Evolutionary conservation across 2,113 vertebrate species (phyloP).

Genomic region (Progne subis): DNA sequence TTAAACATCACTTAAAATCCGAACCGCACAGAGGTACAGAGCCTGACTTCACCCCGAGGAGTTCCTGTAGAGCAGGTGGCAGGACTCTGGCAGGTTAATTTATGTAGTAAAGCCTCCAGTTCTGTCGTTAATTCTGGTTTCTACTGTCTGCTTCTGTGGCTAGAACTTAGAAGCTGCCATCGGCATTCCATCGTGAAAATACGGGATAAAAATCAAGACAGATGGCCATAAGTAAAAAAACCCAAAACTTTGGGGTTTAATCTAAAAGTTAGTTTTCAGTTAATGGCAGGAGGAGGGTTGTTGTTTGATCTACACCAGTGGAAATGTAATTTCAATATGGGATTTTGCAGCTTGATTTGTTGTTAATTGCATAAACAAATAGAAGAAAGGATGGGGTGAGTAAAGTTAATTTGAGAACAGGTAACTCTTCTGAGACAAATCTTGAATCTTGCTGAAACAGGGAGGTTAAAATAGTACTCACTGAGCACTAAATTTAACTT

Average conservation of each 20-base stretch:
- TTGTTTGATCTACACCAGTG: neutral
- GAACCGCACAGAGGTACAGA: neutral
- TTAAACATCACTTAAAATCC: neutral
- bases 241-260: neutral
- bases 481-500: slow-evolving; percentile 23
- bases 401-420: slow-evolving; percentile 23
- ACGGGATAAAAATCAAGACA: neutral
- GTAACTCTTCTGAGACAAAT: neutral
- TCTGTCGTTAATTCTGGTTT: neutral
- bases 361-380: neutral
- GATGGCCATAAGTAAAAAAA: neutral
- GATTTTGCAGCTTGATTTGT: slow-evolving; percentile 2
- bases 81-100: neutral
- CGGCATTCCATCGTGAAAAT: neutral
- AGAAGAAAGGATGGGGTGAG: neutral
- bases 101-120: neutral
- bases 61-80: neutral
- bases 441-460: slow-evolving; percentile 6
- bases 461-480: slow-evolving; percentile 1
- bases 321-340: neutral
- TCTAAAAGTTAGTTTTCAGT: neutral
- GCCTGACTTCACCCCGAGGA: neutral
- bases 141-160: neutral
- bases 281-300: neutral
- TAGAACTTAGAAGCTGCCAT: neutral